These are phyloP conservation scores for Stenurella melanura DNA, from an alignment of 2,888 invertebrate species.

Conservation along the genomic window DNA sequence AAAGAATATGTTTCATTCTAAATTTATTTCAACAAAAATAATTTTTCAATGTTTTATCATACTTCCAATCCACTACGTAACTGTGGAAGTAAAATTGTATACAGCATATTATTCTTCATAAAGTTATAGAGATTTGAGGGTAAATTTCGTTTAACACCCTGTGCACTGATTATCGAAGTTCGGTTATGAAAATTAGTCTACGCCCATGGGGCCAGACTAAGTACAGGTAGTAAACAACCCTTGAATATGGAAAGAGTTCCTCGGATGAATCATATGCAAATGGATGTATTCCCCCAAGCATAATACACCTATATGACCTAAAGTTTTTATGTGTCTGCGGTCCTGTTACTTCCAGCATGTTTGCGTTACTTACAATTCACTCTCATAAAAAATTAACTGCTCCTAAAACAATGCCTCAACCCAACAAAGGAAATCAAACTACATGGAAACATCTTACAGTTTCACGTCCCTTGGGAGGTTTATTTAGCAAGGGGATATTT, in stretches of 20 bases:
- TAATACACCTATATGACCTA: conserved; percentile 1
- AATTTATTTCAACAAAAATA: too few species aligned
- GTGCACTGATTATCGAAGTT: background rate
- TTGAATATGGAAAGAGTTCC: background rate
- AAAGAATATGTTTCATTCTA: too few species aligned
- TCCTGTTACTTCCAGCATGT: conserved; percentile 9
- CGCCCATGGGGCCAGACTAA: background rate
- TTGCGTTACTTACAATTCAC: conserved; percentile 3
- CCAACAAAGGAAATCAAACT: conserved; percentile 29
- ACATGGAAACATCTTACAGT: conserved; percentile 16
- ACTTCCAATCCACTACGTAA: too few species aligned
- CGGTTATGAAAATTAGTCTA: background rate
- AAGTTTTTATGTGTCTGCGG: conserved; percentile 25
- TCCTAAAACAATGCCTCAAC: conserved; percentile 30
- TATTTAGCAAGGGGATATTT: conserved; percentile 14
- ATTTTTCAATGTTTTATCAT: too few species aligned
- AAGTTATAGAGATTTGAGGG: too few species aligned
- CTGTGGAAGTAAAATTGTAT: too few species aligned
- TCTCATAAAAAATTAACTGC: conserved; percentile 38
- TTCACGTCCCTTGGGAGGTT: conserved; percentile 18
- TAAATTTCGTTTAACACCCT: too few species aligned
- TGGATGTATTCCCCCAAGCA: conserved; percentile 12
- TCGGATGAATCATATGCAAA: conserved; percentile 13
- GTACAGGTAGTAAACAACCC: conserved; percentile 14
- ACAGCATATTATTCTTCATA: too few species aligned